These are phyloP conservation scores for Anguilla anguilla DNA, from an alignment of 2,797 vertebrate genomes.

Conservation along the genomic window DNA sequence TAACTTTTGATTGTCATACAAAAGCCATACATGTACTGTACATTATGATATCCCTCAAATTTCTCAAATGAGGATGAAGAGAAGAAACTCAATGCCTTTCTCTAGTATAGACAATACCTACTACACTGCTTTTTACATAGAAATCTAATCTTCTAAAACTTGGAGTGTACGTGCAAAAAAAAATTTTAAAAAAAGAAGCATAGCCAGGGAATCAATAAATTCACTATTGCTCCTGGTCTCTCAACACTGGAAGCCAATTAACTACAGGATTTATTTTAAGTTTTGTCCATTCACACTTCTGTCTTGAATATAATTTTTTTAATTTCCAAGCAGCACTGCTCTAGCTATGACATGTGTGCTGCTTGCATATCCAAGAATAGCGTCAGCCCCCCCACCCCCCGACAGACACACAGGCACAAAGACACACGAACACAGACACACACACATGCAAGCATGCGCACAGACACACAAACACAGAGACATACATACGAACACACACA, in stretches of 20 bases:
- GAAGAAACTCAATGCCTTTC: not conserved
- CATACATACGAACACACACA: not conserved
- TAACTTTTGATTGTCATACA: not conserved
- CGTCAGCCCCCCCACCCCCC: too few relatives aligned
- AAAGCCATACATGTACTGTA: not conserved
- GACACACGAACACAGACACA: too few relatives aligned
- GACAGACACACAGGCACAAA: too few relatives aligned
- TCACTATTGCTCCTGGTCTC: not conserved
- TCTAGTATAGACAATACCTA: not conserved
- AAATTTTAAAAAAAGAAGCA: not conserved
- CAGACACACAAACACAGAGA: not conserved
- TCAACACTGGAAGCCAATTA: not conserved
- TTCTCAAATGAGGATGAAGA: not conserved
- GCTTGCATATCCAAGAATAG: too few relatives aligned
- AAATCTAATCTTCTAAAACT: not conserved
- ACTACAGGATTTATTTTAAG: not conserved
- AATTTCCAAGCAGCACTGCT: not conserved
- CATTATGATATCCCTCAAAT: not conserved
- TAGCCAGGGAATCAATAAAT: not conserved
- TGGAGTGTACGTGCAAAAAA: not conserved
- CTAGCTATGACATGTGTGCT: not conserved
- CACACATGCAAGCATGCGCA: too few relatives aligned
- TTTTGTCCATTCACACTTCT: not conserved
- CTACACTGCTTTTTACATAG: not conserved
- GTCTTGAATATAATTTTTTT: not conserved